Evolutionary conservation across 2,797 vertebrate species (phyloP), one percentile per base, ranked within the genome.

Genomic region (Leptoclinus maculatus): DNA sequence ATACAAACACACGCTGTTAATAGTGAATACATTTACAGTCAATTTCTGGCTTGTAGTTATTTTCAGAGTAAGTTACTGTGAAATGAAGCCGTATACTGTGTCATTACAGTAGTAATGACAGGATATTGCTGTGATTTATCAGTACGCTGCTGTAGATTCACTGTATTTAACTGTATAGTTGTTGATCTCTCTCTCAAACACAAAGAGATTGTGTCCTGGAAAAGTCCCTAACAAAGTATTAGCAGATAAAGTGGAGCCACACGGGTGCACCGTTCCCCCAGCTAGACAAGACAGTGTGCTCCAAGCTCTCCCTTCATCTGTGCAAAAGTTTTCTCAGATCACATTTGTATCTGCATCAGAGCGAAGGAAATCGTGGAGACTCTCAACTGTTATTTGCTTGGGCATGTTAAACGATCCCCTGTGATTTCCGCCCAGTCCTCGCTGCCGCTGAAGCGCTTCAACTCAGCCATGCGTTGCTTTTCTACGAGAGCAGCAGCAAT

Each of bases 401-500:
- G 72, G 64, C 79, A 39, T 74, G 74, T 74, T 83, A 84, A 89
- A 76, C 17, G 43, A 85, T 83, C 84, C 77, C 77, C 49, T 21
- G 75, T 64, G 83, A 79, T 72, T 76, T 59, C 59, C n/a, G 64
- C 72, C 34, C 19, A 1, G 62, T 74, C 45, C 65, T 67, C 12
- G 16, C 38, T 4, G 9, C 34, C 2, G 17, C 58, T 43, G 51
- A 77, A 47, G 57, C 25, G 17, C 62, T 29, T 75, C 56, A 12
- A 19, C 2, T 45, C 76, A 83, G 43, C 68, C 80, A 66, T 64
- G 85, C 69, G 17, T 71, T 41, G 83, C 39, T 79, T 77, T 85
- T 76, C 80, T 65, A 51, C 17, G 7, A 8, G 10, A 74, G 59
- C 57, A 8, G 66, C 63, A 27, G 70, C 76, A 27, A 71, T 85